Conservation (phyloP, 2,888 invertebrate genomes). For the Mimumesa dahlbomi region DNA sequence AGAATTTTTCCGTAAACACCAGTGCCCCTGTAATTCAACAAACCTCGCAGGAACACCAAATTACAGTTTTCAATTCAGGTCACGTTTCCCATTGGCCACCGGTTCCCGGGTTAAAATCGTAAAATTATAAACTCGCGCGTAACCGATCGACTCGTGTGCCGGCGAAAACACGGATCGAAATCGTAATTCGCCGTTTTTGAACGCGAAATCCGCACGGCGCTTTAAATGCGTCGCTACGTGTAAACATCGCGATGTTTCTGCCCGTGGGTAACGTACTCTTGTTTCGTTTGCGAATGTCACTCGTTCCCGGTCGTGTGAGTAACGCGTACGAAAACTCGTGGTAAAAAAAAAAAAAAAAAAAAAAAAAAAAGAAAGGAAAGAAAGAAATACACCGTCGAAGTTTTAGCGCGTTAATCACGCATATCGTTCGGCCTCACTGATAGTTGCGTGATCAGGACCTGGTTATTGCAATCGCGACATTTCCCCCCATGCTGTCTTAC, state of each 20-base stretch:
- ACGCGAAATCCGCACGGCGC: no score
- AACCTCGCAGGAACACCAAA: no score
- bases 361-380: no score
- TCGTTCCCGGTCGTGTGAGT: not conserved
- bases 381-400: not conserved
- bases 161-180: no score
- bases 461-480: slow-evolving; percentile 14
- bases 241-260: slow-evolving; percentile 14
- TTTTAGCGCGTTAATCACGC: slow-evolving; percentile 32
- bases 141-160: no score
- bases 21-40: no score
- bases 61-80: no score
- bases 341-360: no score
- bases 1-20: no score
- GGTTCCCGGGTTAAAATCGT: no score
- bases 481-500: slow-evolving; percentile 6
- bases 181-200: not conserved
- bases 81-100: no score
- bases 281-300: slow-evolving; percentile 5
- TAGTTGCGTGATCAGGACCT: slow-evolving; percentile 18
- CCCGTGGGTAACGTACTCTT: slow-evolving; percentile 7
- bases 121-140: no score
- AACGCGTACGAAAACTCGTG: not conserved
- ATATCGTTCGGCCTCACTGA: slow-evolving; percentile 10
- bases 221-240: not conserved